A percentile compares a stretch with the other conserved stretches of the same genome.
Conservation (phyloP, 2,797 vertebrate genomes). For the Amniataba percoides region DNA sequence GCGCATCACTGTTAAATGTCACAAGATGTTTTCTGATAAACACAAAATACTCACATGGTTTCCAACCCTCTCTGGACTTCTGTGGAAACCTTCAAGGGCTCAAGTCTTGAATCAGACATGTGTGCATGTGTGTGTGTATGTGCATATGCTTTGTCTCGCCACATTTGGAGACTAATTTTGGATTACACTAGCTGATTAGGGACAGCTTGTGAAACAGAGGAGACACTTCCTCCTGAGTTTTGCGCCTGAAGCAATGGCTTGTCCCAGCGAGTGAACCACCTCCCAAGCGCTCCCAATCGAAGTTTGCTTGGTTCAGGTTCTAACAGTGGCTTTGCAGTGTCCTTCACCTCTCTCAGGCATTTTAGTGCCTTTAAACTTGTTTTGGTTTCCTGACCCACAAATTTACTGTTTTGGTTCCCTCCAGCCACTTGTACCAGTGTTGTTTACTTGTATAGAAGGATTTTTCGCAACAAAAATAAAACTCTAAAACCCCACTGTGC, state of each 20-base stretch:
- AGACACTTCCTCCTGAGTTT: conserved; percentile 4
- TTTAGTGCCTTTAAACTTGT: background rate
- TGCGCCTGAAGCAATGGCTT: background rate
- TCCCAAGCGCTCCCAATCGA: background rate
- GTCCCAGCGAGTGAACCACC: background rate
- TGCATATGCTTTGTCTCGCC: background rate
- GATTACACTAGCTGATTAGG: background rate
- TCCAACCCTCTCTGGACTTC: conserved; percentile 45
- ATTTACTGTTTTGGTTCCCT: background rate
- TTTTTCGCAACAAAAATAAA: background rate
- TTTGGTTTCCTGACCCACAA: background rate
- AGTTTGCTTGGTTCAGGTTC: conserved; percentile 3
- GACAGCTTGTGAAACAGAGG: background rate
- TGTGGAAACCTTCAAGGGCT: conserved; percentile 18
- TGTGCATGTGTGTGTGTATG: background rate
- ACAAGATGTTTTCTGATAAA: conserved; percentile 65
- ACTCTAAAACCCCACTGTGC: background rate
- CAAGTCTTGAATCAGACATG: conserved; percentile 8
- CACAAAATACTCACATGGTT: conserved; percentile 47
- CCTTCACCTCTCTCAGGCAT: too few relatives aligned
- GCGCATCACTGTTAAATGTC: conserved; percentile 68
- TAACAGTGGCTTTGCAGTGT: too few relatives aligned
- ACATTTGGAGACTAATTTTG: conserved; percentile 19
- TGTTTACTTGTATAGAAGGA: background rate
- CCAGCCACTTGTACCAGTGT: background rate